Conservation (phyloP, 30 jellyfish, hydroid and myxozoan genomes). For the Turritopsis dohrnii region DNA sequence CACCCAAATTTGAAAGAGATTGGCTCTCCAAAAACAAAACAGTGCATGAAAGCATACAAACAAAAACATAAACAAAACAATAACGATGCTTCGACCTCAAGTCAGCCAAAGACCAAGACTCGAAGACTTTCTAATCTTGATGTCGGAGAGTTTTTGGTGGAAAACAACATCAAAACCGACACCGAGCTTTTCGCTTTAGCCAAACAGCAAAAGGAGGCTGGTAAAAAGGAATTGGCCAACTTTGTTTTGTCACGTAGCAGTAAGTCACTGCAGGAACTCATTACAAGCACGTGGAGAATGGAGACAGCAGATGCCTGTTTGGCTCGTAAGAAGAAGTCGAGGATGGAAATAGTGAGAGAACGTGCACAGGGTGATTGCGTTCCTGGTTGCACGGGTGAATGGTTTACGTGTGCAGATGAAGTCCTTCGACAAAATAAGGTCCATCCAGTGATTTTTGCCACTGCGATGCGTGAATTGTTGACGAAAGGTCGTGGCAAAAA, state of each 20-base stretch:
- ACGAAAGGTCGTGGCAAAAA: conserved; percentile 36
- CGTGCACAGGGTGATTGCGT: conserved; percentile 13
- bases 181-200: conserved; percentile 34
- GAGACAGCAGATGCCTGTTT: neutral
- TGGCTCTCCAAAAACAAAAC: conserved; percentile 39
- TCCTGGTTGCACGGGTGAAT: conserved; percentile 16
- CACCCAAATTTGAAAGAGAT: conserved; percentile 37
- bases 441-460: conserved; percentile 32
- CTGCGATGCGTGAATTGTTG: conserved; percentile 20
- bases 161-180: conserved; percentile 16
- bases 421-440: conserved; percentile 23
- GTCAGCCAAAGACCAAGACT: neutral
- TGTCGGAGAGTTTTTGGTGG: neutral
- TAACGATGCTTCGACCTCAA: neutral
- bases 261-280: conserved; percentile 13
- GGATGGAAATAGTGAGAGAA: conserved; percentile 18
- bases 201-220: conserved; percentile 28
- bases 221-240: conserved; percentile 20
- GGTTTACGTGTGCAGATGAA: conserved; percentile 49
- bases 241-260: conserved; percentile 1
- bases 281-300: conserved; percentile 35
- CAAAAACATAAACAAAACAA: neutral
- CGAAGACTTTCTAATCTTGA: conserved; percentile 21
- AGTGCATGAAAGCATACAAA: conserved; percentile 18
- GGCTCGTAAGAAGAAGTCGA: neutral